Base-by-base conservation (phyloP, 2,888 invertebrate genomes). In the Sphaerophoria rueppellii region DNA sequence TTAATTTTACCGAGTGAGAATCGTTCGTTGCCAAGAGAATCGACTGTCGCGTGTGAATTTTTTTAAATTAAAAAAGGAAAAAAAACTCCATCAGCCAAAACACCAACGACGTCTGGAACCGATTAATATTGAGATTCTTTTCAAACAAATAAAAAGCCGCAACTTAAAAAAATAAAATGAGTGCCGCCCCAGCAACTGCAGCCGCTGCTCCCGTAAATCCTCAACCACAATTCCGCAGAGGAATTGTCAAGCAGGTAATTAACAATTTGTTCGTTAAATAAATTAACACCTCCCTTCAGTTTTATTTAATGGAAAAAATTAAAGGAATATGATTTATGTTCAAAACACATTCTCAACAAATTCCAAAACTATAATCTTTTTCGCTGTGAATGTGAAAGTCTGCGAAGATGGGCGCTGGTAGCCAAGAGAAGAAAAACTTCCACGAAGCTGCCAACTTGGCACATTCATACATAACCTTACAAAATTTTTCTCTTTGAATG, bases 191-290 rank as follows among this genome's bases (percentile, higher is more conserved):
- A 89, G 88, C 91, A 89, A 89, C 89, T 88, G 89, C 89, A 87
- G 87, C 89, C 89, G 88, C 90, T 83, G 89, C 89, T 88, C 89
- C 89, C 78, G 87, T 87, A 82, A 80, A 87, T 80, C 88, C 89
- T 69, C 88, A 90, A 75, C 88, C 89, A 86, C 52, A 89, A 88
- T 87, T 88, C 86, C 88, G 90, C 60, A 89, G 88, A 86, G 91
- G 91, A 85, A 89, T 92, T 87, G 92, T 91, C 40, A 91, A 91
- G 87, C 92, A 91, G 89, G 91, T 91, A 89, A 90, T 90, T 88
- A 54, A 52, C 35, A 63, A 37, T 60, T 61, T 54, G 24, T 24
- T 24, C 24, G 24, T 24, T 52, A 16, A 16, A 24, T 55, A 34
- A 32, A 55, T 55, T 6, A 16, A 9, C 16, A 58, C 16, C 14